Evolutionary conservation across 2,797 vertebrate genomes (phyloP).

Genomic region (Xenopus petersii): DNA sequence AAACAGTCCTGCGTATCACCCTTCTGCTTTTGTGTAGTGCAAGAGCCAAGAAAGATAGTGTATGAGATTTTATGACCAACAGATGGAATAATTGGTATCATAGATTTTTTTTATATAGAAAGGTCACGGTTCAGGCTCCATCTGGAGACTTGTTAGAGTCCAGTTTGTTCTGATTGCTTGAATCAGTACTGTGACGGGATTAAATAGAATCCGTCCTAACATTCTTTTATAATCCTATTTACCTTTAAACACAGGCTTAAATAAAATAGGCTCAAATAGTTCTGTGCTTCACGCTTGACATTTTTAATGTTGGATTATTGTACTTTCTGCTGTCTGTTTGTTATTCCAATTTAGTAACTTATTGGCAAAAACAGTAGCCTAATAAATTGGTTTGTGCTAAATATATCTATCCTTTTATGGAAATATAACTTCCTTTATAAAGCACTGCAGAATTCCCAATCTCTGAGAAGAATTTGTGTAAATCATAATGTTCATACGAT

Average conservation of each 20-base stretch:
- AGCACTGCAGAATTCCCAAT: too few relatives aligned
- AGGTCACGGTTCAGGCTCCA: constrained; percentile 68
- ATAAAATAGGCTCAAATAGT: neutral
- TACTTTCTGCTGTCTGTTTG: too few relatives aligned
- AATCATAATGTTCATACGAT: too few relatives aligned
- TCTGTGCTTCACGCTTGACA: neutral
- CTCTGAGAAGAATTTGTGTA: too few relatives aligned
- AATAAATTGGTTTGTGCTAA: too few relatives aligned
- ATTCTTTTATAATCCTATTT: neutral
- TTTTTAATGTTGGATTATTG: neutral
- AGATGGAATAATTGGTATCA: constrained; percentile 71
- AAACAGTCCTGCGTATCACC: constrained; percentile 64
- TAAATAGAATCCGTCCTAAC: neutral
- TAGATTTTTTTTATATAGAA: constrained; percentile 64
- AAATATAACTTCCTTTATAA: too few relatives aligned
- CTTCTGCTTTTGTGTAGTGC: constrained; percentile 62
- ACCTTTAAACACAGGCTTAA: neutral
- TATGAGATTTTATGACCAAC: constrained; percentile 70
- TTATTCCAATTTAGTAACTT: too few relatives aligned
- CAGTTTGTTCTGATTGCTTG: constrained; percentile 58
- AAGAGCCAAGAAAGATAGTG: constrained; percentile 67
- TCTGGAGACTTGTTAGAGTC: constrained; percentile 63
- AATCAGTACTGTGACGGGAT: constrained; percentile 53
- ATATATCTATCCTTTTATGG: too few relatives aligned
- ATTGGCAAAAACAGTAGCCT: too few relatives aligned